phyloP scores from a whole-genome alignment of 2,888 invertebrate genomes.

The Mythimna lalbum region DNA sequence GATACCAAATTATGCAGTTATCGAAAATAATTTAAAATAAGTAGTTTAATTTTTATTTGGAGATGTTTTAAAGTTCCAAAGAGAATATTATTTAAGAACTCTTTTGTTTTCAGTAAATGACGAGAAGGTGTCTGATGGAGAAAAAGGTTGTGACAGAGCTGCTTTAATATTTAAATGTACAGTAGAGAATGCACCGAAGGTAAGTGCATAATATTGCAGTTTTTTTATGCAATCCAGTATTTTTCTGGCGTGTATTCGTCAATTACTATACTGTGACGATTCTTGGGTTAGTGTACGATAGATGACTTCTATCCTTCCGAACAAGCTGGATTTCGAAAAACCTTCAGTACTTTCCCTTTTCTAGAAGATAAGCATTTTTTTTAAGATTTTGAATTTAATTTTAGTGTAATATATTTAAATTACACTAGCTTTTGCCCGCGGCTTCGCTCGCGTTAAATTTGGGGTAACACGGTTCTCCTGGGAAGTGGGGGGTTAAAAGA shows the following conservation, averaged over 20 bases:
- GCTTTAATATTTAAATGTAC: slow-evolving; percentile 81
- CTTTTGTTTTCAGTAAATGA: slow-evolving; percentile 79
- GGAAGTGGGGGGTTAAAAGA: too few relatives aligned
- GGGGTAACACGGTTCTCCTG: too few relatives aligned
- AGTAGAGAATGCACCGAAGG: slow-evolving; percentile 81
- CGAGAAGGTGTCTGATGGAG: slow-evolving; percentile 77
- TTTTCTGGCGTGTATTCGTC: background rate
- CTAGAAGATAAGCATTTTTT: too few relatives aligned
- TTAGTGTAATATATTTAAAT: too few relatives aligned
- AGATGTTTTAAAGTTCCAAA: background rate
- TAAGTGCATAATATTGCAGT: slow-evolving; percentile 49
- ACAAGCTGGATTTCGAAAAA: too few relatives aligned
- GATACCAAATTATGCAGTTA: background rate
- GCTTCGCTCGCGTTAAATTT: too few relatives aligned
- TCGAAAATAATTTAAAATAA: background rate
- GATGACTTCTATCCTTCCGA: too few relatives aligned
- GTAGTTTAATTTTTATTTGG: background rate
- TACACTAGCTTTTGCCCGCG: too few relatives aligned
- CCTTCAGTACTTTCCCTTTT: too few relatives aligned
- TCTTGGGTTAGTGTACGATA: too few relatives aligned
- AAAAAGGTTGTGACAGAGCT: slow-evolving; percentile 85
- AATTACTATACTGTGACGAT: background rate
- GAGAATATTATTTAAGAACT: background rate
- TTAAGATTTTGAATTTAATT: too few relatives aligned
- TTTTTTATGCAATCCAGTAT: too few relatives aligned